Percentiles rank a stretch among this genome's conserved stretches.
Evolutionary conservation across 37 sponge, comb jelly and placozoan genomes (phyloP).

Genomic region (Corticium candelabrum): DNA sequence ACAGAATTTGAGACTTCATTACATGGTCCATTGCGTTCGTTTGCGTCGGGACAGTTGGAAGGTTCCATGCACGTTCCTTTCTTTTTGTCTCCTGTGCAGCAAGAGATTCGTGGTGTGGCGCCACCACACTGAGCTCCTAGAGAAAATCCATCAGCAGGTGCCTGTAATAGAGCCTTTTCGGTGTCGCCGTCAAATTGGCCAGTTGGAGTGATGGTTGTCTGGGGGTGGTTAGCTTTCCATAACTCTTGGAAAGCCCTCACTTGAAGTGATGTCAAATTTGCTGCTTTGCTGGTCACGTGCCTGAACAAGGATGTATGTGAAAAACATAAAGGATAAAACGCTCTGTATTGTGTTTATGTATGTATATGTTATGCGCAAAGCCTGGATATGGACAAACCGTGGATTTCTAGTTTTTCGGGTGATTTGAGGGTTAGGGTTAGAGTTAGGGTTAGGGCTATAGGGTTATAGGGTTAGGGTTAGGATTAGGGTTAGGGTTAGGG

Average conservation of each 20-base stretch:
- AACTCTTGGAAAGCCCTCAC: background rate
- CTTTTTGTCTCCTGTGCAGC: conserved; percentile 1
- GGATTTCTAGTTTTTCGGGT: too few relatives aligned
- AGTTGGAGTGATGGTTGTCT: background rate
- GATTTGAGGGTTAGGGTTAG: too few relatives aligned
- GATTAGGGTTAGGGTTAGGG: too few relatives aligned
- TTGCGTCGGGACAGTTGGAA: background rate
- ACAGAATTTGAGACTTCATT: background rate
- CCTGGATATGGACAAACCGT: too few relatives aligned
- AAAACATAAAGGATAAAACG: too few relatives aligned
- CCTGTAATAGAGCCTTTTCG: background rate
- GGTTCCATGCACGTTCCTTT: background rate
- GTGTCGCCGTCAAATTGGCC: background rate
- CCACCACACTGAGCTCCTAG: background rate
- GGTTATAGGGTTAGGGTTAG: too few relatives aligned
- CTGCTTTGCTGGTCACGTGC: too few relatives aligned
- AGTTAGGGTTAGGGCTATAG: too few relatives aligned
- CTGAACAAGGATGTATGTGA: too few relatives aligned
- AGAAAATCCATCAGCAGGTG: conserved; percentile 1
- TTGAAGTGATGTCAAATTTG: too few relatives aligned
- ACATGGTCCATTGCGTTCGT: background rate
- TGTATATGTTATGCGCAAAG: too few relatives aligned
- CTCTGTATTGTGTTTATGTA: too few relatives aligned
- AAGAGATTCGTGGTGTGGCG: background rate
- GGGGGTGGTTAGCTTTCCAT: background rate